phyloP scores from a whole-genome alignment of 2,797 vertebrate species.

The Halcyon badia region DNA sequence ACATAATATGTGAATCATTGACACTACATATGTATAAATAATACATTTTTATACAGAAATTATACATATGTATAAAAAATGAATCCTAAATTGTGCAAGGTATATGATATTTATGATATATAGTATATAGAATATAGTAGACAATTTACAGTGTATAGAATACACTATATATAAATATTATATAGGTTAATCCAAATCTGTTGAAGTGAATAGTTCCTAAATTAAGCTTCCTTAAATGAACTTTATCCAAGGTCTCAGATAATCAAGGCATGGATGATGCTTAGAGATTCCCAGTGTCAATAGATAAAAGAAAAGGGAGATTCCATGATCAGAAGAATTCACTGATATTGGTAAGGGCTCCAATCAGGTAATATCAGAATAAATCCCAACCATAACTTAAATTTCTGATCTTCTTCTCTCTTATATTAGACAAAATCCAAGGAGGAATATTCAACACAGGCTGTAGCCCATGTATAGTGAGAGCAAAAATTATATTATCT shows the following conservation, averaged over 20 bases:
- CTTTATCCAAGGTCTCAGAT: not conserved
- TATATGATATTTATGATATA: not conserved
- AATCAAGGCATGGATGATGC: not conserved
- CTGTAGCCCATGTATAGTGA: not conserved
- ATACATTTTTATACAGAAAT: too few relatives aligned
- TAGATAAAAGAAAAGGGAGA: not conserved
- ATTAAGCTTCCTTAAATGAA: not conserved
- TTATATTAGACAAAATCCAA: not conserved
- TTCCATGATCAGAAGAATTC: not conserved
- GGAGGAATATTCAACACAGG: not conserved
- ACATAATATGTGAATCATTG: not conserved
- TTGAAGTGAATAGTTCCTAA: not conserved
- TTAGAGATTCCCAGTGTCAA: not conserved
- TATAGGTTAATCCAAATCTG: not conserved
- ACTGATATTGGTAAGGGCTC: not conserved
- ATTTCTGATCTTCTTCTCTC: not conserved
- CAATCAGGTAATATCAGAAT: not conserved
- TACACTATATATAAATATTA: not conserved
- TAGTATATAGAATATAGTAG: not conserved
- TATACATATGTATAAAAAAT: not conserved
- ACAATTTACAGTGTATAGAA: not conserved
- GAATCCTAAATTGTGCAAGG: not conserved
- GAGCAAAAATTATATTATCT: not conserved
- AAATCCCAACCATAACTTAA: not conserved
- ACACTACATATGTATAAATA: not conserved